Conservation (phyloP, 2,888 invertebrate genomes). For the Sarcophaga rosellei region DNA sequence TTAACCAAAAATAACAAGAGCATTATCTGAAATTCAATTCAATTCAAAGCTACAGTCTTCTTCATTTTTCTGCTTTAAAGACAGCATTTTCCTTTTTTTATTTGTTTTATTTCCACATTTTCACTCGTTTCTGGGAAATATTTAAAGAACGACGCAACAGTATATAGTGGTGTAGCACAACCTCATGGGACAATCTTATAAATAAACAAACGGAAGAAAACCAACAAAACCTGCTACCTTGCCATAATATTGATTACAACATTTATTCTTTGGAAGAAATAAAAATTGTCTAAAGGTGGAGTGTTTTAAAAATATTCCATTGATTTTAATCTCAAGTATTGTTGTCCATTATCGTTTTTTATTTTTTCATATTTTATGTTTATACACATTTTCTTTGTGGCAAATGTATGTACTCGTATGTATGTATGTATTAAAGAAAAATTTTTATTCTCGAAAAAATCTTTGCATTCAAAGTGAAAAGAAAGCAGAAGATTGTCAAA, state of each 20-base stretch:
- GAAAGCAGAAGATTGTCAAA: background rate
- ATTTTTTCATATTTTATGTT: background rate
- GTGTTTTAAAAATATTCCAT: conserved; percentile 7
- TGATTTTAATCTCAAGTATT: conserved; percentile 26
- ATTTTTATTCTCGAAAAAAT: background rate
- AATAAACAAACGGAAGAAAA: conserved; percentile 11
- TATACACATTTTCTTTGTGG: background rate
- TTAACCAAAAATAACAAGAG: too few relatives aligned
- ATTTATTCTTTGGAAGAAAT: background rate
- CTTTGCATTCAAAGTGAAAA: background rate
- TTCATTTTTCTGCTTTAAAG: too few relatives aligned
- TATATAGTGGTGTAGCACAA: background rate
- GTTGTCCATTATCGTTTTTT: background rate
- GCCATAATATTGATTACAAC: conserved; percentile 17
- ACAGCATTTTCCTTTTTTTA: too few relatives aligned
- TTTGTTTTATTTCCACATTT: too few relatives aligned
- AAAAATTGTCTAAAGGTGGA: too few relatives aligned
- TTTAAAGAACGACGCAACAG: background rate
- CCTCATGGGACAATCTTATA: conserved; percentile 14
- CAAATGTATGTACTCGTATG: background rate
- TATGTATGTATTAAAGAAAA: background rate
- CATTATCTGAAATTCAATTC: too few relatives aligned
- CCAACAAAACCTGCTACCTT: conserved; percentile 5
- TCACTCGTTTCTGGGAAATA: background rate
- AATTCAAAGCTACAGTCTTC: too few relatives aligned